These are phyloP conservation scores for Eledone cirrhosa DNA, from an alignment of 2,888 invertebrate species.

Conservation along the genomic window DNA sequence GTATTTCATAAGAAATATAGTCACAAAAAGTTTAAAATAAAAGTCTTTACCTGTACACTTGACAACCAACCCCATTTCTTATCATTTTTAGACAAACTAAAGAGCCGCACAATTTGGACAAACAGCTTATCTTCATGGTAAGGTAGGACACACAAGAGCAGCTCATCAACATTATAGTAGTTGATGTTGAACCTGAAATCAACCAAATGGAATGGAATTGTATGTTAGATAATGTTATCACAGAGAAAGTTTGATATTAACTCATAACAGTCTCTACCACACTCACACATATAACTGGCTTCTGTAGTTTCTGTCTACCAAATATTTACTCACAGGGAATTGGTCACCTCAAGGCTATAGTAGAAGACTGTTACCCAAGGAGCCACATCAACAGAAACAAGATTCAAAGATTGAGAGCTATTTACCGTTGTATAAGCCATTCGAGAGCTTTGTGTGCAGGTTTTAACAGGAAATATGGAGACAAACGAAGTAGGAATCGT, in stretches of 20 bases:
- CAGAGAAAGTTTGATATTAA: too few species aligned
- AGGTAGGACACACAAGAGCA: slow-evolving; percentile 84
- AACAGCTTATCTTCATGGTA: slow-evolving; percentile 94
- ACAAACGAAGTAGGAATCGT: slow-evolving; percentile 80
- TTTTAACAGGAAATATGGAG: slow-evolving; percentile 88
- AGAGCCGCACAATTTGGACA: slow-evolving; percentile 79
- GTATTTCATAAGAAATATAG: too few species aligned
- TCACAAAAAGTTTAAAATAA: too few species aligned
- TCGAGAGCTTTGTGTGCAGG: slow-evolving; percentile 90
- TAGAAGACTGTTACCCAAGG: too few species aligned
- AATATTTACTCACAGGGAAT: too few species aligned
- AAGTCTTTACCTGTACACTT: slow-evolving; percentile 71
- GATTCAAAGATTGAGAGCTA: too few species aligned
- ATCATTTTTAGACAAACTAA: slow-evolving; percentile 70
- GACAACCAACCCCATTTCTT: slow-evolving; percentile 71
- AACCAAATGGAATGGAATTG: slow-evolving; percentile 14
- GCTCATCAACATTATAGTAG: slow-evolving; percentile 83
- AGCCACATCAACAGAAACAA: too few species aligned
- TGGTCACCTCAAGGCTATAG: too few species aligned
- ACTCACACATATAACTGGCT: too few species aligned
- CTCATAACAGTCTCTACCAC: too few species aligned
- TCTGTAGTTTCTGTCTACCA: too few species aligned
- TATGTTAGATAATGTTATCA: not conserved
- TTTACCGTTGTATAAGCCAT: slow-evolving; percentile 84
- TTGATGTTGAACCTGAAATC: slow-evolving; percentile 81